Percentiles rank a stretch among this genome's conserved stretches.
Evolutionary conservation across 2,797 vertebrate genomes (phyloP).

Genomic region (Prunella strophiata): DNA sequence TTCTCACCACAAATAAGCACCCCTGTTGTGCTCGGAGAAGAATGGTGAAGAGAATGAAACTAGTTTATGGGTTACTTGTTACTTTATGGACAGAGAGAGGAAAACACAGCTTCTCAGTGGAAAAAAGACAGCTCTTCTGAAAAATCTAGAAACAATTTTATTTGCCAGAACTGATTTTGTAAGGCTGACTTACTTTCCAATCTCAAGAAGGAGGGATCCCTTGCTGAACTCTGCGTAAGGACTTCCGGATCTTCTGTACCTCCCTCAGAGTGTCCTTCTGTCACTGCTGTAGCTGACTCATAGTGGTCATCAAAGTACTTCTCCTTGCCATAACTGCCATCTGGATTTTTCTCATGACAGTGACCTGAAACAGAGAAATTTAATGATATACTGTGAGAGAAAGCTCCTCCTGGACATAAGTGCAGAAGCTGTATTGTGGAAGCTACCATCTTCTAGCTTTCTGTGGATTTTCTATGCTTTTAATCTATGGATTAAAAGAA

Average conservation of each 20-base stretch:
- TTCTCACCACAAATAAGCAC: not conserved
- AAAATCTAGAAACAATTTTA: conserved; percentile 1
- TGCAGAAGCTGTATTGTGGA: not conserved
- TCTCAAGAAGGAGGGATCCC: conserved; percentile 68
- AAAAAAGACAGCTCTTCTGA: not conserved
- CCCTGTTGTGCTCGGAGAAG: not conserved
- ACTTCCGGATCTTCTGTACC: conserved; percentile 42
- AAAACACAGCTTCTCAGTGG: not conserved
- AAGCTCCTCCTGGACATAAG: not conserved
- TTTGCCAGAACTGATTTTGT: not conserved
- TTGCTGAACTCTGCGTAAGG: conserved; percentile 59
- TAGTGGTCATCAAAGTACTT: conserved; percentile 75
- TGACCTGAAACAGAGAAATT: conserved; percentile 73
- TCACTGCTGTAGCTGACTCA: conserved; percentile 47
- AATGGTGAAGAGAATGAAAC: not conserved
- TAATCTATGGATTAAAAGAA: not conserved
- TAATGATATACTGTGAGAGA: not conserved
- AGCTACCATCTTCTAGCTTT: not conserved
- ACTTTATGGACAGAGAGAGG: not conserved
- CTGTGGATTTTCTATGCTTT: not conserved
- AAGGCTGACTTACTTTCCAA: conserved; percentile 79
- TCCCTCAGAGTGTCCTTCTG: conserved; percentile 53
- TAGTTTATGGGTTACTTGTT: not conserved
- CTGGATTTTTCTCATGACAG: conserved; percentile 73
- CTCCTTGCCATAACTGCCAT: conserved; percentile 69